These are phyloP conservation scores for Meandrina meandrites DNA, from an alignment of 92 coral and sea anemone species.

Conservation along the genomic window DNA sequence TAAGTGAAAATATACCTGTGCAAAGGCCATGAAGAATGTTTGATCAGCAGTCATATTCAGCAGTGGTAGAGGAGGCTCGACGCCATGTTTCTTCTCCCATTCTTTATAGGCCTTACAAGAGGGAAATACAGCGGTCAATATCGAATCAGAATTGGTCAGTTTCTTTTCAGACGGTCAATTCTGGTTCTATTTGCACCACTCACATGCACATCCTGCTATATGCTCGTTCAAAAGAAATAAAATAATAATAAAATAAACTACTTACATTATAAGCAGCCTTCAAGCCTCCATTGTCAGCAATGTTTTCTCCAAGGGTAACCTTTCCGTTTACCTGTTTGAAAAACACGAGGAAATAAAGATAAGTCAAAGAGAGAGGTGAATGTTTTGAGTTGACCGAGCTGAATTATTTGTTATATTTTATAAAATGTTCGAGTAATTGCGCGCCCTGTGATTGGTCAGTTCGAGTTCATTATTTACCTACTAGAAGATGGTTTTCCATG, in stretches of 20 bases:
- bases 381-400: too few species aligned
- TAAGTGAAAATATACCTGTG: slow-evolving; percentile 57
- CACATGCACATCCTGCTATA: too few species aligned
- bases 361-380: neutral
- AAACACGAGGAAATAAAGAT: neutral
- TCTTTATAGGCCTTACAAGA: slow-evolving; percentile 75
- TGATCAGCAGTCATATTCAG: slow-evolving; percentile 68
- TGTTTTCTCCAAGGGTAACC: slow-evolving; percentile 83
- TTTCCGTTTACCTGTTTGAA: slow-evolving; percentile 73
- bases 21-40: slow-evolving; percentile 76
- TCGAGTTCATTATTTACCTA: too few species aligned
- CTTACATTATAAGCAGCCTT: slow-evolving; percentile 79
- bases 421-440: too few species aligned
- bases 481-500: too few species aligned
- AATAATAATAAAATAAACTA: neutral
- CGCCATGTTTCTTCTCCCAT: slow-evolving; percentile 73
- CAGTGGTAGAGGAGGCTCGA: slow-evolving; percentile 70
- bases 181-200: neutral
- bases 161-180: neutral
- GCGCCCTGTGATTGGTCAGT: too few species aligned
- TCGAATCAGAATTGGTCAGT: neutral
- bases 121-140: neutral
- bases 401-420: too few species aligned
- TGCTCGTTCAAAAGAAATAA: too few species aligned
- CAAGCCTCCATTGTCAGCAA: slow-evolving; percentile 89